phyloP scores from a whole-genome alignment of 1,140 invertebrate species.

The Batillaria attramentaria region DNA sequence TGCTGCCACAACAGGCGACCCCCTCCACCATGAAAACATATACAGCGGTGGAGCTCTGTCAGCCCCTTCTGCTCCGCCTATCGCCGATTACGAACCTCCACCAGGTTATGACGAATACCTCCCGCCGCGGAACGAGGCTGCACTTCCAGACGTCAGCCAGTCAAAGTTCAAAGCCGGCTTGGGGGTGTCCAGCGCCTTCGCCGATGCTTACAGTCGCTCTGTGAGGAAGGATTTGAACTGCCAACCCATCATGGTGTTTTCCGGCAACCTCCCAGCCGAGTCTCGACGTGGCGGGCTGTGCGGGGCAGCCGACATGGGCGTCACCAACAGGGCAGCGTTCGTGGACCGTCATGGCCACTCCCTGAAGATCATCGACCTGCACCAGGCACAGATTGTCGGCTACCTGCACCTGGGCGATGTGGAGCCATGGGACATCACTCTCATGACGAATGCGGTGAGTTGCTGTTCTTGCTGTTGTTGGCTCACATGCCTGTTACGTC shows the following conservation, averaged over 20 bases:
- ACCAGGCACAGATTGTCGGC: not conserved
- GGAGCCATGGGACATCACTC: slow-evolving; percentile 21
- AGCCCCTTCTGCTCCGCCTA: not conserved
- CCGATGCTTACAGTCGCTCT: too few species aligned
- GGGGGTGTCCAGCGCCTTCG: too few species aligned
- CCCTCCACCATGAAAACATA: too few species aligned
- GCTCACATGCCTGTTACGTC: not conserved
- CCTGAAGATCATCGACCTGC: not conserved
- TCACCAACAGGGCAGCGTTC: slow-evolving; percentile 6
- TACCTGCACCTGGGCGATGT: slow-evolving; percentile 4
- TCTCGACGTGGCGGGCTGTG: not conserved
- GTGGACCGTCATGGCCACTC: slow-evolving; percentile 19
- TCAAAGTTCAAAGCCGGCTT: too few species aligned
- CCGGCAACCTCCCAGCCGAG: slow-evolving; percentile 1
- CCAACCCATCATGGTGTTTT: not conserved
- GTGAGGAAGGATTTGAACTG: slow-evolving; percentile 5
- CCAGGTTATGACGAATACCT: too few species aligned
- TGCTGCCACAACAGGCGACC: too few species aligned
- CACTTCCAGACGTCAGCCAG: too few species aligned
- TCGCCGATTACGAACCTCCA: not conserved
- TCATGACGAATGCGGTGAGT: not conserved
- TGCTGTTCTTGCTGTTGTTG: not conserved
- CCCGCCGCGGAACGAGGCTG: too few species aligned
- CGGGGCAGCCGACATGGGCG: not conserved
- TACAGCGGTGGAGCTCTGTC: too few species aligned